Conservation (phyloP, 2,797 vertebrate species). For the Pseudochirops cupreus region DNA sequence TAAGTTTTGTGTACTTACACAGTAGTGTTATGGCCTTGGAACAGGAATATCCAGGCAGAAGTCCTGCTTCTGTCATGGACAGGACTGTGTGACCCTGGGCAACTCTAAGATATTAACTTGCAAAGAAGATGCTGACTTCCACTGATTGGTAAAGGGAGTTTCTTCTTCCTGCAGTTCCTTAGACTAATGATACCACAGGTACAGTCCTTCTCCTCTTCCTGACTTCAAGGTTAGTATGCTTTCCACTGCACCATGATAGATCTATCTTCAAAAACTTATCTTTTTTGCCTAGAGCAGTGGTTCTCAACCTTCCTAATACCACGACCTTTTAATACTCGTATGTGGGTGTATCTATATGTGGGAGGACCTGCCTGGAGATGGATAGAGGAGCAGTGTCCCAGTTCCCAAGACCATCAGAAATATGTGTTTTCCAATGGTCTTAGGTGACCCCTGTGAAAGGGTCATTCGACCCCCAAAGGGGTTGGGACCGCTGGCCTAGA, state of each 20-base stretch:
- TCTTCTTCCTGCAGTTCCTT: background rate
- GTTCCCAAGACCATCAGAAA: no score
- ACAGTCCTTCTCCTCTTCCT: background rate
- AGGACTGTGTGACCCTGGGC: background rate
- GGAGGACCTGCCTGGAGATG: no score
- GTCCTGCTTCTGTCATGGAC: background rate
- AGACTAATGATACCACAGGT: background rate
- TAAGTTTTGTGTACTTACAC: background rate
- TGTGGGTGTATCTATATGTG: no score
- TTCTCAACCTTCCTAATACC: no score
- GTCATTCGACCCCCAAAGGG: no score
- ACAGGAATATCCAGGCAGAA: background rate
- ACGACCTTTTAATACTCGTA: no score
- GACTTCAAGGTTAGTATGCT: background rate
- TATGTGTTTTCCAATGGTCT: no score
- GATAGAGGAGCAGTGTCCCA: no score
- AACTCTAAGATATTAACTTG: background rate
- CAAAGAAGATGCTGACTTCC: background rate
- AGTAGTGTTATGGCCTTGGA: background rate
- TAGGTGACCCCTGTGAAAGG: no score
- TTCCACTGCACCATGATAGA: background rate
- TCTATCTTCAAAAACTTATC: background rate
- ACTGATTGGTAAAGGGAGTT: background rate
- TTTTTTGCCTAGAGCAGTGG: background rate
- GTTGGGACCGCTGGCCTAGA: background rate